Base-by-base conservation (phyloP, 1,140 invertebrate genomes). In the Cherax quadricarinatus region DNA sequence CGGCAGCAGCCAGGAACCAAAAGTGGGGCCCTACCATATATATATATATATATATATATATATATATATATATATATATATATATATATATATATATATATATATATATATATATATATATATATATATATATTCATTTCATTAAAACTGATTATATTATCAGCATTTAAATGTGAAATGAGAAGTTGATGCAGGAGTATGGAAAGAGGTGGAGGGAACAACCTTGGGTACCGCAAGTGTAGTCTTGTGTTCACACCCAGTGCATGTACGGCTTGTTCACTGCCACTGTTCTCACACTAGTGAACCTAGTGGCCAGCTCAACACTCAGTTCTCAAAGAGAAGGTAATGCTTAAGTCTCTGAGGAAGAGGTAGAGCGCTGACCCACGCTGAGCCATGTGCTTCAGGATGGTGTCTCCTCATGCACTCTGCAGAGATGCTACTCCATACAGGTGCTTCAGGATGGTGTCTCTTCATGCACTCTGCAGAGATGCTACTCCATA, bases 341-440 rank as follows among this genome's bases (percentile, higher is more conserved):
- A 99, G 95, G 95, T 98, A 98, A 94, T 98, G 97, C 96, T 98
- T 98, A 88, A 99, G 96, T 95, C 97, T 96, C 95, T 97, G 97
- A 80, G 98, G 98, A 94, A 99, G 95, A 81, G 98, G 98, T 94
- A 99, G 96, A 89, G 96, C 96, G 91, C 96, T 96, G 79, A 99
- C 97, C 87, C 96, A 82, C 96, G 96, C 94, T 96, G 96, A 93
- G 97, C 96, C 18, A 98, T 97, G 94, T 97, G 96, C 94, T 97
- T 96, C 60, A 99, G 95, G 94, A 99, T 99, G 84, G 97, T 97
- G 95, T 98, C 98, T 94, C 98, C 96, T 95, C 98, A 99, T 30
- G 97, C 97, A 95, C 97, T 97, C 95, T 99, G 98, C 86, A 99
- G 95, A n/a, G 97, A 96, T 94, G 97, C 96, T 94, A 98, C 98